Percentiles rank a stretch among this genome's conserved stretches.
These are phyloP conservation scores for Felis chaus DNA, from an alignment of 2,113 vertebrate species.

Conservation along the genomic window DNA sequence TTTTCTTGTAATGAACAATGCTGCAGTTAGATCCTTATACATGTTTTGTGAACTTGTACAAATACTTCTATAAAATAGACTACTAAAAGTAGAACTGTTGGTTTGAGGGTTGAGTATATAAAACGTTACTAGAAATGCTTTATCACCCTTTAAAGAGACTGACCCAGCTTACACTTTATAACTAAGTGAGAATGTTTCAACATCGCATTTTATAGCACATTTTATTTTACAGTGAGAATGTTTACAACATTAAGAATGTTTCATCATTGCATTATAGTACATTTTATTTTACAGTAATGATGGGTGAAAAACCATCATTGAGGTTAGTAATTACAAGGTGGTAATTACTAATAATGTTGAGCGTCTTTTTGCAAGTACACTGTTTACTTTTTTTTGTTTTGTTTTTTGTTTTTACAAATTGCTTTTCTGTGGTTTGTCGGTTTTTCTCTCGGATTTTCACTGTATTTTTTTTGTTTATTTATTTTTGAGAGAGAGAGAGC, in stretches of 20 bases:
- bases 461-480: background rate
- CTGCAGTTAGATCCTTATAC: background rate
- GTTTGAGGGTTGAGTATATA: background rate
- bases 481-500: no score
- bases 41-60: background rate
- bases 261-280: background rate
- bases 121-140: background rate
- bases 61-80: conserved; percentile 26
- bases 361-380: background rate
- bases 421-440: background rate
- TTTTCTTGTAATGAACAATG: conserved; percentile 14
- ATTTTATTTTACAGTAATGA: background rate
- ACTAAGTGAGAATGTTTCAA: background rate
- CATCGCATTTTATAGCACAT: background rate
- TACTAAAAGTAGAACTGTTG: background rate
- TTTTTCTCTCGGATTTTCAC: conserved; percentile 47
- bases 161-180: background rate
- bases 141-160: background rate
- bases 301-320: background rate
- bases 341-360: background rate
- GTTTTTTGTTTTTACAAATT: background rate
- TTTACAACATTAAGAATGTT: background rate
- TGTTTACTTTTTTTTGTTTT: background rate
- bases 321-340: background rate
- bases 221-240: background rate